Evolutionary conservation across 2,797 vertebrate genomes (phyloP).

Genomic region (Fundulus diaphanus): DNA sequence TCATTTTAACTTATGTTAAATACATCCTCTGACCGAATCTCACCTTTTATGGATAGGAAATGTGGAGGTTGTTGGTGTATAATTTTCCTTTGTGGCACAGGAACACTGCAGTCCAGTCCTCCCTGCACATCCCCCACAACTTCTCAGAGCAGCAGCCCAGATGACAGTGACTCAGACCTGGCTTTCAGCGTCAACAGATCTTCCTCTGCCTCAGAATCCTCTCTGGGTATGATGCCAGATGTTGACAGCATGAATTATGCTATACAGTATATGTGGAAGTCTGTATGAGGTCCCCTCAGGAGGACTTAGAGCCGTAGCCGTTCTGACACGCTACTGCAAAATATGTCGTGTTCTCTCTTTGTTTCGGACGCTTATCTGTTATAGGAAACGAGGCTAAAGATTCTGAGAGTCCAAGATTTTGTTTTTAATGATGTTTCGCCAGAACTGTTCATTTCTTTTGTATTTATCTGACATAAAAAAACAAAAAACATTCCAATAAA

Average conservation of each 20-base stretch:
- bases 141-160: conserved; percentile 92
- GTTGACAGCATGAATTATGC: conserved; percentile 16
- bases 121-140: conserved; percentile 87
- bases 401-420: background rate
- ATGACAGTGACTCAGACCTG: conserved; percentile 97
- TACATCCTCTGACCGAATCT: conserved; percentile 1
- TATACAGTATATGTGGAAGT: conserved; percentile 19
- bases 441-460: background rate
- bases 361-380: background rate
- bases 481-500: background rate
- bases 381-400: background rate
- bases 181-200: conserved; percentile 96
- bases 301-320: background rate
- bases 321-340: background rate
- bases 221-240: conserved; percentile 87
- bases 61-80: conserved; percentile 29
- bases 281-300: background rate
- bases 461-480: background rate
- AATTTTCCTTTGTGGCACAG: conserved; percentile 75
- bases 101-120: conserved; percentile 91
- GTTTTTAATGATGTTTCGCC: background rate
- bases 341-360: no score
- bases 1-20: background rate
- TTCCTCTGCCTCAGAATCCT: conserved; percentile 96
- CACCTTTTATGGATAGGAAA: conserved; percentile 4